Evolutionary conservation across 2,797 vertebrate species (phyloP).

Genomic region (Sorex maritimensis): DNA sequence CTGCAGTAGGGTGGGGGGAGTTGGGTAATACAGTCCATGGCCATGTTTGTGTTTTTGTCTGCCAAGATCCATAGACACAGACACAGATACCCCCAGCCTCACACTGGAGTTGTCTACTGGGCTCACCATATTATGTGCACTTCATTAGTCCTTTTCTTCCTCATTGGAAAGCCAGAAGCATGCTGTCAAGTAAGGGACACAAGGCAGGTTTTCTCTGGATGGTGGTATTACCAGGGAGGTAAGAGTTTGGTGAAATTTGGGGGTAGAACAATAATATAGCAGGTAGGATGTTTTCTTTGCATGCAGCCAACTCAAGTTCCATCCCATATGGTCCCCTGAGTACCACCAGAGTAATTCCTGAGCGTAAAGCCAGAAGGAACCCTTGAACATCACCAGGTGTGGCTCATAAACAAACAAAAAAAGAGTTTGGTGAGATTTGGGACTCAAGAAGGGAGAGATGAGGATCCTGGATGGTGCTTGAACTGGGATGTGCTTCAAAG

Average conservation of each 20-base stretch:
- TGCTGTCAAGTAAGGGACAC: neutral
- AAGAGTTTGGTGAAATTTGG: too few relatives aligned
- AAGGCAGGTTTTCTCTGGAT: neutral
- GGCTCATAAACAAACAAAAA: neutral
- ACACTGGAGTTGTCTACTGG: neutral
- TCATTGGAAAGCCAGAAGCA: neutral
- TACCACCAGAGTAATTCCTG: too few relatives aligned
- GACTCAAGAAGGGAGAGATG: slow-evolving; percentile 17
- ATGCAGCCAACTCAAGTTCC: too few relatives aligned
- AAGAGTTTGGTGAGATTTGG: neutral
- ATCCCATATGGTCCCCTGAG: too few relatives aligned
- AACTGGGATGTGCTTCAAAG: slow-evolving; percentile 9
- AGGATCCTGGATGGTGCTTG: neutral
- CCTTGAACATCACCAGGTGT: neutral
- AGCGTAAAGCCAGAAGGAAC: too few relatives aligned
- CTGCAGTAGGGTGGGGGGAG: neutral
- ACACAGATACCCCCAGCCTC: neutral
- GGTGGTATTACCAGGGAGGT: slow-evolving; percentile 1
- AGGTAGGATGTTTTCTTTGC: too few relatives aligned
- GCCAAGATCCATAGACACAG: neutral
- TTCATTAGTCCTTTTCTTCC: neutral
- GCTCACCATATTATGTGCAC: neutral
- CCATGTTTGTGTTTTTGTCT: neutral
- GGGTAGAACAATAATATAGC: too few relatives aligned
- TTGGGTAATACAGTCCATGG: neutral